Evolutionary conservation across 1,140 invertebrate genomes (phyloP), one percentile per base, ranked within the genome.

Genomic region (Grapholita molesta): DNA sequence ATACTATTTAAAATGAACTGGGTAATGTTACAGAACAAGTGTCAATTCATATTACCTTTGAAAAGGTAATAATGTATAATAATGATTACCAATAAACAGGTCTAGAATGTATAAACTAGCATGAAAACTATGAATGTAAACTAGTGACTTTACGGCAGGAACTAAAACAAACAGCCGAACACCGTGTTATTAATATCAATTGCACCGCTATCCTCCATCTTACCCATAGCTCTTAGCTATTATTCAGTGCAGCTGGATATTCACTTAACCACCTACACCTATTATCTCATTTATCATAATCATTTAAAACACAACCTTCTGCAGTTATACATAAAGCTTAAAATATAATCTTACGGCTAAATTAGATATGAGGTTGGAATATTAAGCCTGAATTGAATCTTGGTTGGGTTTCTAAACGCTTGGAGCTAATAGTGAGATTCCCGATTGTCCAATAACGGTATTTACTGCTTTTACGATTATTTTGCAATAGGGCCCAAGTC

Each of bases 171-270:
- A 55, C 53, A 55, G 18, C 55, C 55, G 8, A 5, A 57, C 24
- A 61, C 55, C 55, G n/a, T 61, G 55, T 61, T 61, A 61, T 61
- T 61, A 61, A 61, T 61, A 61, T 61, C 55, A 61, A 61, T 61
- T 61, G n/a, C 23, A 61, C 25, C 6, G 55, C 55, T 61, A 61
- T 61, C 28, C 55, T 7, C 24, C 55, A 28, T 61, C 55, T 61
- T 28, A 61, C 55, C 55, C n/a, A 61, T 61, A 28, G 55, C 25
- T 61, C 24, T 28, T 61, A 61, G 55, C 55, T 61, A 61, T 61
- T 61, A 61, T 61, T 61, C n/a, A 28, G 24, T 61, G n/a, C 55
- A 28, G 55, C 24, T 61, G 25, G 25, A 55, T 21, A 48, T 21
- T 48, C 18, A 7, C 42, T 2, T 48, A 48, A 48, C 15, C 42